Evolutionary conservation across 1,140 invertebrate genomes (phyloP).

Genomic region (Parasteatoda tepidariorum): DNA sequence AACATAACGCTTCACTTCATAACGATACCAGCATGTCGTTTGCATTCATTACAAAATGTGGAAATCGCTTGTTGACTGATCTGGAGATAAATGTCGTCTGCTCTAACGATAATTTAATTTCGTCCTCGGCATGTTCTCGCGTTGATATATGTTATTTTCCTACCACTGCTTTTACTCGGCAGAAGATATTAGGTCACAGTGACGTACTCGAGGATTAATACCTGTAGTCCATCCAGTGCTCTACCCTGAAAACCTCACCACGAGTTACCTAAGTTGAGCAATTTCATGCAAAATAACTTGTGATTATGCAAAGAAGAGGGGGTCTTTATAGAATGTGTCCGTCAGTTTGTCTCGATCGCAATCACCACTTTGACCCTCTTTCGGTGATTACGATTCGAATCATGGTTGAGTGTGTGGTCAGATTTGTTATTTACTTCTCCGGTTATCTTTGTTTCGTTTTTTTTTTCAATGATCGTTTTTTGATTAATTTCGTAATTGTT

Average conservation of each 20-base stretch:
- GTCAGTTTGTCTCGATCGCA: neutral
- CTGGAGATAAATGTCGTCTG: too few relatives aligned
- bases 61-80: too few relatives aligned
- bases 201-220: neutral
- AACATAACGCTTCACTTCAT: too few relatives aligned
- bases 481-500: neutral
- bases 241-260: neutral
- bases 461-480: too few relatives aligned
- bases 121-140: too few relatives aligned
- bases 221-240: neutral
- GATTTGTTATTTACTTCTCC: conserved; percentile 4
- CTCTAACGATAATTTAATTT: too few relatives aligned
- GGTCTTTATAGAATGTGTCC: neutral
- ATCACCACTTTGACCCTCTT: conserved; percentile 17
- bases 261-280: conserved; percentile 7
- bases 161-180: neutral
- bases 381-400: conserved; percentile 17
- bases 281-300: conserved; percentile 21
- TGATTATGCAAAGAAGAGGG: conserved; percentile 14
- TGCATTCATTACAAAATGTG: too few relatives aligned
- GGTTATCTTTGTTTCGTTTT: neutral
- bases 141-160: too few relatives aligned
- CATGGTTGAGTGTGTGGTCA: conserved; percentile 14
- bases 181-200: conserved; percentile 2
- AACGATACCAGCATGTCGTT: too few relatives aligned